Evolutionary conservation across 2,888 invertebrate genomes (phyloP), one percentile per base, ranked within the genome.

Genomic region (Plebejus anna): DNA sequence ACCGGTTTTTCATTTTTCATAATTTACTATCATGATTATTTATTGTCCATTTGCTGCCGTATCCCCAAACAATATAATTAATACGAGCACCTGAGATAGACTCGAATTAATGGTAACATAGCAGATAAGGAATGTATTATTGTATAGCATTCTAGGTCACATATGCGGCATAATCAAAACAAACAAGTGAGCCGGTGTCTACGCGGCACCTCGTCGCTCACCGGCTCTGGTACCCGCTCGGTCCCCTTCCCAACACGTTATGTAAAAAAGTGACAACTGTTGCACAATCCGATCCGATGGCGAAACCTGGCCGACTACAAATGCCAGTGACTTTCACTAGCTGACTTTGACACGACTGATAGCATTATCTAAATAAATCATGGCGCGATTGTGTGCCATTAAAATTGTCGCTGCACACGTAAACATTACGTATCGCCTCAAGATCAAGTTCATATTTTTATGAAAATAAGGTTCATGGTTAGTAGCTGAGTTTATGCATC

Each of bases 281-380:
- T 94, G 89, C 93, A 93, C 92, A 93, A 94, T 91, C 89, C 88
- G 88, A 91, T 90, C 88, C 88, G 91, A 91, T 90, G 92, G 90
- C 90, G 93, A 93, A 93, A 93, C 90, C 81, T 86, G 87, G 87
- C 85, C 88, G 88, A 88, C 87, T 88, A 88, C 87, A 89, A 90
- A 90, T 90, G 90, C 86, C 90, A 89, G 93, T 90, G 88, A 92
- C 92, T 93, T 90, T 89, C 90, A 89, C 89, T 89, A 87, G 89
- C 85, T 87, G 81, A 82, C 80, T 81, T 77, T 75, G 77, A 75
- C 75, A 71, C 75, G 76, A 76, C 75, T 73, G 70, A 77, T 72
- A 76, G 38, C 57, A 72, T 28, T 76, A 76, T 55, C 55, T 70
- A 76, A 76, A 57, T 51, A 70, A 71, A 71, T 55, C 57, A 70